Evolutionary conservation across 2,113 vertebrate species (phyloP).

Genomic region (Lampris incognitus): DNA sequence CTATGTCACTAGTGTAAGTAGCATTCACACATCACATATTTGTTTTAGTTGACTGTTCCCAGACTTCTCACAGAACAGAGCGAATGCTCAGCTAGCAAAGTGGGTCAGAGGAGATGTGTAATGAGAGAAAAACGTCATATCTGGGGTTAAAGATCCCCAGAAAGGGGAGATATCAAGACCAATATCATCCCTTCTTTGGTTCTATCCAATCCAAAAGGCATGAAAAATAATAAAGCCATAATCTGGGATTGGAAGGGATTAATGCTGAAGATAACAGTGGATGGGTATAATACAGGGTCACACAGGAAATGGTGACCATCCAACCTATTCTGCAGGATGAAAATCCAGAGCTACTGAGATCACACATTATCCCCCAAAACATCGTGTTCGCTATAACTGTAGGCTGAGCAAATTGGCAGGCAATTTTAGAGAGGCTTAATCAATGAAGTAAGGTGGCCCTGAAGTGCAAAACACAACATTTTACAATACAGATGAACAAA

Average conservation of each 20-base stretch:
- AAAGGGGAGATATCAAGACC: constrained; percentile 4
- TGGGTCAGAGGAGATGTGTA: background rate
- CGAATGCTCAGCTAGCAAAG: background rate
- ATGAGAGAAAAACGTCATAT: background rate
- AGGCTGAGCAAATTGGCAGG: constrained; percentile 36
- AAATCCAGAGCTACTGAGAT: constrained; percentile 27
- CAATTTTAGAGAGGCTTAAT: constrained; percentile 36
- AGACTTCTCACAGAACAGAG: no score
- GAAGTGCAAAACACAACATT: no score
- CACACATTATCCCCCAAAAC: constrained; percentile 19
- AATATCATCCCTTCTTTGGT: constrained; percentile 11
- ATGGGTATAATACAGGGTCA: constrained; percentile 41
- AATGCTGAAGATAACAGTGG: constrained; percentile 43
- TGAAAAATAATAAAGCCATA: constrained; percentile 52
- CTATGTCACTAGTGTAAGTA: no score
- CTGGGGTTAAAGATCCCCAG: background rate
- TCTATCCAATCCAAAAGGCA: constrained; percentile 28
- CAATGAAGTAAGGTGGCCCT: constrained; percentile 15
- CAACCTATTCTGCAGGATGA: constrained; percentile 37
- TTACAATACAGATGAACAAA: no score
- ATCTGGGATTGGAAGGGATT: constrained; percentile 66
- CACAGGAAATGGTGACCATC: constrained; percentile 47
- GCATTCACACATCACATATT: constrained; percentile 2
- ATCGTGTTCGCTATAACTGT: constrained; percentile 22
- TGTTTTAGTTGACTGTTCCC: no score